Evolutionary conservation across 2,888 invertebrate genomes (phyloP), one percentile per base, ranked within the genome.

Genomic region (Eupelmus urozonus): DNA sequence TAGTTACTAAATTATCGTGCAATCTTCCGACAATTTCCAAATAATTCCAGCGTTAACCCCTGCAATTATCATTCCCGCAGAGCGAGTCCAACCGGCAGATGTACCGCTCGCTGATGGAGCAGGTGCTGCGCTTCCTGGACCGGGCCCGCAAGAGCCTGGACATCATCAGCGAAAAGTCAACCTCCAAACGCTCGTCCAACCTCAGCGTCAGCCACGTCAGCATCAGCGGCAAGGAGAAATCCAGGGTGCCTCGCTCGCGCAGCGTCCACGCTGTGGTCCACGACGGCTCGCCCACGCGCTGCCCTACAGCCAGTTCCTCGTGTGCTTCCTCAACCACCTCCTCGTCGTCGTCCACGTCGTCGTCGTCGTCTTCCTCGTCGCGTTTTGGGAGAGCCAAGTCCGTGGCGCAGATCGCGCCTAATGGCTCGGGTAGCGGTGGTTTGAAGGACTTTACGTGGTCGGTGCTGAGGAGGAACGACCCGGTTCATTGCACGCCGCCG

Each of bases 61-160:
- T 34, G 9, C 5, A 34, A 34, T 34, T 34, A 34, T 34, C 9
- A 34, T 34, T 34, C 3, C 0, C 92, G 84, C 91, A 94, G 94
- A 93, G 93, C 80, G 94, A 94, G 88, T 92, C 93, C 70, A 94
- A 93, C 88, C 91, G 94, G 81, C 93, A 93, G 88, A 94, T 94
- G 94, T 94, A 94, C 88, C 92, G 93, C 87, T 93, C 94, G 40
- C 91, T 94, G 85, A 92, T 95, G 90, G 93, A 93, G 86, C 94
- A 94, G 89, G 93, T 94, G 82, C 92, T 94, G 57, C 92, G 92
- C 79, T 94, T 94, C 87, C 88, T 95, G 84, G 94, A 93, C 85
- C 92, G 93, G 88, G 92, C 94, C 3, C 93, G 93, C 84, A 93
- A 93, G 82, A 94, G 93, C 83, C 91, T 94, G 82, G 92, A 92